These are phyloP conservation scores for Eolophus roseicapilla DNA, from an alignment of 2,113 vertebrate genomes.

Conservation along the genomic window DNA sequence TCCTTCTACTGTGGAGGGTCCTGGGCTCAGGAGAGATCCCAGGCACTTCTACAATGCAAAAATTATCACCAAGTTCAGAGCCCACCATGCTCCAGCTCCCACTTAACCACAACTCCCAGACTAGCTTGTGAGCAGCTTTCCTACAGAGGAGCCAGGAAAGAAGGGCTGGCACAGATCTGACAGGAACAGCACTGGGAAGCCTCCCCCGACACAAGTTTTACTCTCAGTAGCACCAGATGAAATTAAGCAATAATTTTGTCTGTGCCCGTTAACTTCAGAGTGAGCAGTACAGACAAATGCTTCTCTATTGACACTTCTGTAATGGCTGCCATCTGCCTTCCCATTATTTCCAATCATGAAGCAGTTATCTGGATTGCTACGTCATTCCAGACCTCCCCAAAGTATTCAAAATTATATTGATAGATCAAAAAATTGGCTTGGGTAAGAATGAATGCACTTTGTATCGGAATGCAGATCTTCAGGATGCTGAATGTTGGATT, in stretches of 20 bases:
- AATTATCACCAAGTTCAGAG: background rate
- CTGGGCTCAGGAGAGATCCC: background rate
- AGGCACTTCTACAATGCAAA: background rate
- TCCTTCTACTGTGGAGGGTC: background rate
- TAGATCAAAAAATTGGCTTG: background rate
- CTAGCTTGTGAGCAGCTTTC: background rate
- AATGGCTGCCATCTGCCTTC: background rate
- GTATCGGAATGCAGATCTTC: background rate
- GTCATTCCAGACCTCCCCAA: background rate
- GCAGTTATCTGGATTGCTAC: background rate
- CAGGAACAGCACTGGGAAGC: background rate
- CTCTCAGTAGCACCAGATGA: background rate
- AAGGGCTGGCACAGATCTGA: background rate
- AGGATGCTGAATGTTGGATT: fast-evolving
- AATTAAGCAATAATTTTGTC: background rate
- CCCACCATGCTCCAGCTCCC: background rate
- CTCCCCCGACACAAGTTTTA: background rate
- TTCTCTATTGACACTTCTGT: background rate
- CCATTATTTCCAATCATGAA: background rate
- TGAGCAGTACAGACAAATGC: background rate
- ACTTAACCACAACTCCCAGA: fast-evolving
- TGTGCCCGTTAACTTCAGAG: background rate
- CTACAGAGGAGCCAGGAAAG: no score
- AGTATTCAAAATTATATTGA: background rate
- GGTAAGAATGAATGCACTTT: background rate